Conservation (phyloP, 2,797 vertebrate species). For the Acipenser transmontanus region DNA sequence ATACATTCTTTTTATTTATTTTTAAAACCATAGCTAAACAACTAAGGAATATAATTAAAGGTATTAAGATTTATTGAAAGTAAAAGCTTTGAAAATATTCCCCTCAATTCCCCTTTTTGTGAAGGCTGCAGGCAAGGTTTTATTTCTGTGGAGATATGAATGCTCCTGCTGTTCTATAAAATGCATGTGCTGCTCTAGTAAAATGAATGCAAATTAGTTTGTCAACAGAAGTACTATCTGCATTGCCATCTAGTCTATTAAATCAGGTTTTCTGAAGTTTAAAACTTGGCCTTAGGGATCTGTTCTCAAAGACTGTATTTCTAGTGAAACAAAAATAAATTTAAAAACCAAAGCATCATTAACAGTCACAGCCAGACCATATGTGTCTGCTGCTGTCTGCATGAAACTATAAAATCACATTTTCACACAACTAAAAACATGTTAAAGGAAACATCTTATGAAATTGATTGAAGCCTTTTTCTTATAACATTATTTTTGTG, state of each 20-base stretch:
- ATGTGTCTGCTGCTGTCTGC: not conserved
- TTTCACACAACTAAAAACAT: not conserved
- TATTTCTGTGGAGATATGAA: not conserved
- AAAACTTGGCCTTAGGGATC: not conserved
- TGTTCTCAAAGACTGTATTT: not conserved
- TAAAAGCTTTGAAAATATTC: too few relatives aligned
- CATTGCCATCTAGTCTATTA: not conserved
- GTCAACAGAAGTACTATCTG: not conserved
- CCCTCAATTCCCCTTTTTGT: not conserved
- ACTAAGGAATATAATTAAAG: too few relatives aligned
- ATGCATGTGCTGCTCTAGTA: not conserved
- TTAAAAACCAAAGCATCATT: not conserved
- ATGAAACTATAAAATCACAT: not conserved
- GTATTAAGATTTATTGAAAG: too few relatives aligned
- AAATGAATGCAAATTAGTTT: not conserved
- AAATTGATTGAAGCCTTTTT: too few relatives aligned
- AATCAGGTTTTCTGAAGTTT: not conserved
- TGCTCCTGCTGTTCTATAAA: not conserved
- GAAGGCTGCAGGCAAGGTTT: not conserved
- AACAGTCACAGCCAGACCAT: not conserved
- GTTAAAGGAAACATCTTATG: not conserved
- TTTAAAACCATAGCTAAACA: too few relatives aligned
- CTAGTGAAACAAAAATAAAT: not conserved
- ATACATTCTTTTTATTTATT: too few relatives aligned
- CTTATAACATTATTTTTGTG: too few relatives aligned